phyloP scores from a whole-genome alignment of 2,113 vertebrate genomes.

The Bubalus kerabau region DNA sequence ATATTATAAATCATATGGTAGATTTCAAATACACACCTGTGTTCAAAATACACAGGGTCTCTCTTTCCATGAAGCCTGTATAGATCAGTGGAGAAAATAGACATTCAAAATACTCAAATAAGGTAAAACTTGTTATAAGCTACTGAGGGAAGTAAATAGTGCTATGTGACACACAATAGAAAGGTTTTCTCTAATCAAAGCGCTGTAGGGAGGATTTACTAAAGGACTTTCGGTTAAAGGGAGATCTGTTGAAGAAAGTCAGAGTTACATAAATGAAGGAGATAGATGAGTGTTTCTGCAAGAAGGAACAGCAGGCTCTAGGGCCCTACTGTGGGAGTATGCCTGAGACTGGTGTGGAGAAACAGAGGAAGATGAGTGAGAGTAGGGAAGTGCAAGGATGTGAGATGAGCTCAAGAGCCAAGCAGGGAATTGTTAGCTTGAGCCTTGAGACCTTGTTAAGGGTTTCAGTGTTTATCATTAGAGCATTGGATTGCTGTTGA shows the following conservation, averaged over 20 bases:
- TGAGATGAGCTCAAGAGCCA: neutral
- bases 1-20: neutral
- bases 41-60: neutral
- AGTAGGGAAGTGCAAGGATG: neutral
- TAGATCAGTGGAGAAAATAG: neutral
- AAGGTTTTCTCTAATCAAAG: neutral
- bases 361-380: neutral
- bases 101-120: neutral
- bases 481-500: neutral
- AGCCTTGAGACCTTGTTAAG: neutral
- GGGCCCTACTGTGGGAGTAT: accelerated
- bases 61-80: neutral
- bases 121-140: neutral
- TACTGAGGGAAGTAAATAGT: neutral
- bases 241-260: neutral
- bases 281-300: too few relatives aligned
- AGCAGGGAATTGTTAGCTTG: too few relatives aligned
- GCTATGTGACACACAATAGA: neutral
- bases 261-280: neutral
- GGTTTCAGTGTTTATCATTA: neutral
- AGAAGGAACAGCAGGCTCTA: neutral
- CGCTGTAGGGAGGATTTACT: accelerated
- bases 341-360: neutral
- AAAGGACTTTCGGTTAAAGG: neutral
- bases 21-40: neutral